phyloP scores from a whole-genome alignment of 2,797 vertebrate genomes.

The Microctenopoma lineatum region DNA sequence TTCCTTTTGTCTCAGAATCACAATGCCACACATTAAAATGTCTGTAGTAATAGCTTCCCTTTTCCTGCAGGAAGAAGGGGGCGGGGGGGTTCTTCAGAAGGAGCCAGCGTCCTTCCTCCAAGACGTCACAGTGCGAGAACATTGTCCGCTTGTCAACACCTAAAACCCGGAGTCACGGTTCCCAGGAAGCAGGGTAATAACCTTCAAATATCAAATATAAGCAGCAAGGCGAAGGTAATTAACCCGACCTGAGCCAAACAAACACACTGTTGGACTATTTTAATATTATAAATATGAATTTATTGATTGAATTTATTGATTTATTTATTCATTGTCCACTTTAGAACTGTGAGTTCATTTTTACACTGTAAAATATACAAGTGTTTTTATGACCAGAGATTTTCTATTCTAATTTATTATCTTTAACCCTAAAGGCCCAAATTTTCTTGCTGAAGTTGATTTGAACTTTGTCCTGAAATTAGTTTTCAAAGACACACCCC shows the following conservation, averaged over 20 bases:
- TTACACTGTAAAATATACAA: no score
- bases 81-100: slow-evolving; percentile 62
- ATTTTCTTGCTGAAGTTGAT: no score
- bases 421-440: no score
- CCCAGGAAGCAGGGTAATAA: slow-evolving; percentile 67
- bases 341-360: no score
- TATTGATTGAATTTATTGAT: no score
- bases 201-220: background rate
- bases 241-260: slow-evolving; percentile 4
- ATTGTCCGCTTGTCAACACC: slow-evolving; percentile 72
- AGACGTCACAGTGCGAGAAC: slow-evolving; percentile 56
- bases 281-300: no score
- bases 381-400: no score
- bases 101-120: slow-evolving; percentile 56
- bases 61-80: slow-evolving; percentile 68
- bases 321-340: no score
- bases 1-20: slow-evolving; percentile 47
- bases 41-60: slow-evolving; percentile 46
- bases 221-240: background rate
- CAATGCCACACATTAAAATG: slow-evolving; percentile 38
- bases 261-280: no score
- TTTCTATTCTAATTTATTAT: no score
- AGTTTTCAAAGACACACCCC: no score
- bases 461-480: no score
- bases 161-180: slow-evolving; percentile 41